Conservation (phyloP, 1,140 invertebrate genomes). For the Drosophila nasuta region DNA sequence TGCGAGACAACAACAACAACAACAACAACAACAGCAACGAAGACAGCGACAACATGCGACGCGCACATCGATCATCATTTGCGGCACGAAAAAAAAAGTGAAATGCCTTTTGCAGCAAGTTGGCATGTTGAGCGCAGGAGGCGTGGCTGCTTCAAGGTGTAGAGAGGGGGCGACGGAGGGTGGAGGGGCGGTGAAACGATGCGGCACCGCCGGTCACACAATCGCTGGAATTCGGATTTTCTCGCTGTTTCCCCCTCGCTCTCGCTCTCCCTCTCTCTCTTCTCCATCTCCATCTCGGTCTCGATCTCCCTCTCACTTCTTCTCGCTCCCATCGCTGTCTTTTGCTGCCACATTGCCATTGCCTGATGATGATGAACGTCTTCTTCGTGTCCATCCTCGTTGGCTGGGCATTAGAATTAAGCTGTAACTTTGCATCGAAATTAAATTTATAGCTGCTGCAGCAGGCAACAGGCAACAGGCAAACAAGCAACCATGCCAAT, state of each 20-base stretch:
- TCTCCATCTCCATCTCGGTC: too few species aligned
- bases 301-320: too few species aligned
- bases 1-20: too few species aligned
- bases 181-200: slow-evolving; percentile 5
- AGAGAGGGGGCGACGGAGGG: too few species aligned
- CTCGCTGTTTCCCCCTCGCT: slow-evolving; percentile 32
- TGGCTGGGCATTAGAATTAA: slow-evolving; percentile 74
- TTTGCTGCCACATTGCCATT: neutral
- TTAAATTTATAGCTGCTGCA: slow-evolving; percentile 70
- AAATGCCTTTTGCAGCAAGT: slow-evolving; percentile 61
- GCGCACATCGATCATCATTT: slow-evolving; percentile 80
- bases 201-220: slow-evolving; percentile 62
- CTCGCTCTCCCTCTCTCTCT: neutral
- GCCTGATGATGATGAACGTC: slow-evolving; percentile 49
- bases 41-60: slow-evolving; percentile 67
- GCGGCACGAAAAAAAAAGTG: slow-evolving; percentile 75
- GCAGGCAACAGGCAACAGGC: neutral
- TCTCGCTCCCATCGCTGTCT: neutral
- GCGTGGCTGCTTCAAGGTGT: too few species aligned
- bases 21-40: slow-evolving; percentile 34
- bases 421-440: slow-evolving; percentile 78
- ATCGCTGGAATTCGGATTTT: slow-evolving; percentile 62
- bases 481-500: slow-evolving; percentile 11
- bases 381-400: slow-evolving; percentile 18
- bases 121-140: too few species aligned